phyloP scores from a whole-genome alignment of 2,888 invertebrate genomes.

The Oscheius sp. region DNA sequence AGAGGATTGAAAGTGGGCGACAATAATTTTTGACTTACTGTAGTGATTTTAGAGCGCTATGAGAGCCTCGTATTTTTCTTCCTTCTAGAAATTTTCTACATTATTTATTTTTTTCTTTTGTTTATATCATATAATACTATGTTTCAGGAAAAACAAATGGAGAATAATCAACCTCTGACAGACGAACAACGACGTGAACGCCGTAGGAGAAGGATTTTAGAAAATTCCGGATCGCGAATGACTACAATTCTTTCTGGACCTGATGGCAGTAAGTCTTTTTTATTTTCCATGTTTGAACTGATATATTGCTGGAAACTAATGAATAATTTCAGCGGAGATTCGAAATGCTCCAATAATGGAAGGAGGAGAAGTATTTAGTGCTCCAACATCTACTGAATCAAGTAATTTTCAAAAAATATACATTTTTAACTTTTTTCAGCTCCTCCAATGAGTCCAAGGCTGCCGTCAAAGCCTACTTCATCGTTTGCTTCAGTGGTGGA shows the following conservation, averaged over 20 bases:
- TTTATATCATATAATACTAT: not conserved
- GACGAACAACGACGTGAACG: constrained; percentile 46
- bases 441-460: not conserved
- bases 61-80: too few relatives aligned
- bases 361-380: constrained; percentile 51
- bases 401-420: not conserved
- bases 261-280: constrained; percentile 36
- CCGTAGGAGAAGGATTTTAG: constrained; percentile 44
- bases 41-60: too few relatives aligned
- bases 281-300: not conserved
- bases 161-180: not conserved
- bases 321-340: constrained; percentile 32
- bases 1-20: too few relatives aligned
- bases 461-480: not conserved
- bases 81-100: not conserved
- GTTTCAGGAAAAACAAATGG: not conserved
- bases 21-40: too few relatives aligned
- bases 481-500: not conserved
- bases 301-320: constrained; percentile 5
- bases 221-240: constrained; percentile 42
- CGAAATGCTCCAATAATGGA: constrained; percentile 52
- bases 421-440: not conserved
- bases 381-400: constrained; percentile 15
- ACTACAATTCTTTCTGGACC: constrained; percentile 45
- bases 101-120: not conserved